Conservation (phyloP, 2,113 vertebrate species). For the Chaetura pelagica region DNA sequence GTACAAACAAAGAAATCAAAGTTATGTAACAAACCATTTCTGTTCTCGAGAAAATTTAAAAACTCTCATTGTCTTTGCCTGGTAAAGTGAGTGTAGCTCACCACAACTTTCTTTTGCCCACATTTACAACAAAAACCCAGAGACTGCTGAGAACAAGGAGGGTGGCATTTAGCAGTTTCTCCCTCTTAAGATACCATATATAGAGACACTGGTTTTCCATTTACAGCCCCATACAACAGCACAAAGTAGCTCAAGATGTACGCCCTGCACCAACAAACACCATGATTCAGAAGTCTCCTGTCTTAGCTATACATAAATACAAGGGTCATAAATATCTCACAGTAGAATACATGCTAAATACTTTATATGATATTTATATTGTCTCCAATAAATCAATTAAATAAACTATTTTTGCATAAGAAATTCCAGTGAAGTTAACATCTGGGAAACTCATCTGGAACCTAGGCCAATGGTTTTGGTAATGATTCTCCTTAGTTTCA, state of each 20-base stretch:
- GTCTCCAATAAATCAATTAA: neutral
- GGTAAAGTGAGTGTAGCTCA: neutral
- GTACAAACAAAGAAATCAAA: neutral
- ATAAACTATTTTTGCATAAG: neutral
- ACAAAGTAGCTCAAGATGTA: neutral
- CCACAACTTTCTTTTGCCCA: neutral
- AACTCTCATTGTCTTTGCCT: neutral
- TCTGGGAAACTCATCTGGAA: neutral
- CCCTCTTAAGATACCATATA: rapidly evolving
- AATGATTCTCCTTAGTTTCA: neutral
- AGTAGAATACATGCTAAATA: neutral
- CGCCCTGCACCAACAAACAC: neutral
- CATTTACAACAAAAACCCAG: neutral
- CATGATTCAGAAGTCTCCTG: neutral
- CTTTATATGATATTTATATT: neutral
- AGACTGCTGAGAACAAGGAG: neutral
- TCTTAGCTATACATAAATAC: neutral
- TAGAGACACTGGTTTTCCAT: neutral
- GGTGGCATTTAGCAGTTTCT: neutral
- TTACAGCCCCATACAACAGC: neutral
- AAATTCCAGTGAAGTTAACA: neutral
- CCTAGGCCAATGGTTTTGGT: neutral
- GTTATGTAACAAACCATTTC: neutral
- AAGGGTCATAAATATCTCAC: neutral
- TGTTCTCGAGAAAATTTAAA: neutral